Base-by-base conservation (phyloP, 2,888 invertebrate genomes). In the Sarcophaga subvicina region DNA sequence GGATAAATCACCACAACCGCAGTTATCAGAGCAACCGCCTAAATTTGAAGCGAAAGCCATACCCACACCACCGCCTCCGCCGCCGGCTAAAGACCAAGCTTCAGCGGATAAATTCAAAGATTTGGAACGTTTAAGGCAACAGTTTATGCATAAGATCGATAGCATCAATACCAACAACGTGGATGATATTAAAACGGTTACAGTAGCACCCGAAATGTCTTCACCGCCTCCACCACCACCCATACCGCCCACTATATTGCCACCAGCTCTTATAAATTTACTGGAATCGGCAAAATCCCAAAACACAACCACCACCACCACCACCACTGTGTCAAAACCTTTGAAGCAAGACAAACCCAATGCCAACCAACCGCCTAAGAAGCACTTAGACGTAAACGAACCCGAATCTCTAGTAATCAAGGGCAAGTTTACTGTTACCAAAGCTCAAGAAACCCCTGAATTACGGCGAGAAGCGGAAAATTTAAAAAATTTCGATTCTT, bases 401-500 rank as follows among this genome's bases (percentile, higher is more conserved):
- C 80, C 82, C 27, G 78, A 81, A 71, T 25, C 91, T 63, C 87
- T 90, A 11, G 89, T 93, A 11, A 90, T 93, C 60, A 94, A 94
- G 81, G 94, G 95, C 84, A 95, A 95, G 90, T 95, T 95, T 89
- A 94, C 94, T 82, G 94, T 95, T 63, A 94, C 94, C 54, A 94
- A 94, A 88, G 93, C 95, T 12, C 90, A 89, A 72, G 93, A 93
- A 84, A 91, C 91, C 3, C 91, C 92, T 12, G 88, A 88, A 63
- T 77, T 91, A 45, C 91, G 92, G 6, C 83, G 89, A 1, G 94
- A 94, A 86, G 93, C 92, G 4, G 89, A 91, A 67, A 89, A 91
- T 47, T 86, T 94, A 72, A 90, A 90, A 54, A 84, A 92, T 69
- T 79, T 93, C 47, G 90, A 90, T 49, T 89, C 92, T 17, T 90